Base-by-base conservation (phyloP, 2,888 invertebrate genomes). In the Phanerotoma sp. region DNA sequence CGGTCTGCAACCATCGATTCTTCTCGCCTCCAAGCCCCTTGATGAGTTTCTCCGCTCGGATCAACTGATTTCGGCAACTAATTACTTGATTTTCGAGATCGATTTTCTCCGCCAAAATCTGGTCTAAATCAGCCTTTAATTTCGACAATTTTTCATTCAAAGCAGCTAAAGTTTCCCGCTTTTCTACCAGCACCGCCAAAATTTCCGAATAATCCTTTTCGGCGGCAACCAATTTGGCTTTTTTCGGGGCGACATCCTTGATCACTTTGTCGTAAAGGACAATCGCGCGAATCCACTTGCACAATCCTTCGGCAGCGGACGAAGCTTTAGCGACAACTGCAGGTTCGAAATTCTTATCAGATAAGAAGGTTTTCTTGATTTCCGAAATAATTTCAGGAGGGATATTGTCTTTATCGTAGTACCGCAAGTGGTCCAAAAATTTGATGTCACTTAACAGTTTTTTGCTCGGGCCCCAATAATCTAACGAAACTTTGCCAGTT, bases 291-390 rank as follows among this genome's bases (percentile, higher is more conserved):
- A 94, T 89, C 94, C 94, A 94, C 73, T 91, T 89, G 74, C 93
- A 93, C 35, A 93, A 80, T 48, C 95, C 96, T 79, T 96, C 94
- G 18, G 96, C 96, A 3, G 97, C 97, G 61, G 92, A 87, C 0
- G 96, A 96, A 1, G 95, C 95, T 77, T 93, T 91, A 11, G 89
- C 89, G 51, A 93, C 88, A 51, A 89, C 83, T 56, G 83, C 80
- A 2, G 92, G 91, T 64, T 89, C 88, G 73, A 93, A 93, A 67
- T 89, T 86, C 69, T 87, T 86, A 71, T 92, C 83, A 0, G 85
- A 64, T 38, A 73, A 46, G 51, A 72, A 73, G 4, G 65, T 66
- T 16, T 64, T 66, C 50, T 73, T 63, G 5, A 73, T 72, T 10
- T 58, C 62, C 63, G 82, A 80, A 85, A 93, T 91, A 10, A 85